Evolutionary conservation across 2,113 vertebrate genomes (phyloP).

Genomic region (Chelonoidis abingdonii): DNA sequence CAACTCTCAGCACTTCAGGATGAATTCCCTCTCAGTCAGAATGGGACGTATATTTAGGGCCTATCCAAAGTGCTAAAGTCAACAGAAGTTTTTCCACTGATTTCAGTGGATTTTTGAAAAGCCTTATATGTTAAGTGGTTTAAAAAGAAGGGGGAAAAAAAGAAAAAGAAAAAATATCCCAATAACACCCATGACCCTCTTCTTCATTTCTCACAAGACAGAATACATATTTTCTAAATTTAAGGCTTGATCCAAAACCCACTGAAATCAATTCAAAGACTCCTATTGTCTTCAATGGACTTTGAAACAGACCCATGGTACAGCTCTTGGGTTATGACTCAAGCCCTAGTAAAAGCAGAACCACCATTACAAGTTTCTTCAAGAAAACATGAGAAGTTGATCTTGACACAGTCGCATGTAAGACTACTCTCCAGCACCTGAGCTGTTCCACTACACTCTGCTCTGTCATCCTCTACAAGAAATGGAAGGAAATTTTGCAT

Average conservation of each 20-base stretch:
- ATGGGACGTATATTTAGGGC: neutral
- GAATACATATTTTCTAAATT: neutral
- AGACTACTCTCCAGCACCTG: neutral
- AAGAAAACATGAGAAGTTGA: neutral
- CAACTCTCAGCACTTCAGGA: neutral
- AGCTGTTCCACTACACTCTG: neutral
- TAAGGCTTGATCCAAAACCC: neutral
- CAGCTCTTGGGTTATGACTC: neutral
- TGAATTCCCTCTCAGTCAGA: neutral
- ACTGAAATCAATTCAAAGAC: neutral
- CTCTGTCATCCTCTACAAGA: neutral
- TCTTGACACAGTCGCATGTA: fast-evolving
- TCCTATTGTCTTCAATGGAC: neutral
- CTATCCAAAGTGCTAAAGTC: neutral
- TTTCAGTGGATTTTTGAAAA: neutral
- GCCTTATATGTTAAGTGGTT: neutral
- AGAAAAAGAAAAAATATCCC: neutral
- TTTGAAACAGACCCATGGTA: neutral
- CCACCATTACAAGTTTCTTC: neutral
- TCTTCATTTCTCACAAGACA: neutral
- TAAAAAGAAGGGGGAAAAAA: neutral
- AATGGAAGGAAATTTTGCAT: neutral
- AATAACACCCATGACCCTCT: neutral
- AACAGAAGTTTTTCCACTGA: neutral
- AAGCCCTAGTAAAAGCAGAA: neutral